Conservation (phyloP, 2,113 vertebrate genomes). For the Dipodomys stephensi region DNA sequence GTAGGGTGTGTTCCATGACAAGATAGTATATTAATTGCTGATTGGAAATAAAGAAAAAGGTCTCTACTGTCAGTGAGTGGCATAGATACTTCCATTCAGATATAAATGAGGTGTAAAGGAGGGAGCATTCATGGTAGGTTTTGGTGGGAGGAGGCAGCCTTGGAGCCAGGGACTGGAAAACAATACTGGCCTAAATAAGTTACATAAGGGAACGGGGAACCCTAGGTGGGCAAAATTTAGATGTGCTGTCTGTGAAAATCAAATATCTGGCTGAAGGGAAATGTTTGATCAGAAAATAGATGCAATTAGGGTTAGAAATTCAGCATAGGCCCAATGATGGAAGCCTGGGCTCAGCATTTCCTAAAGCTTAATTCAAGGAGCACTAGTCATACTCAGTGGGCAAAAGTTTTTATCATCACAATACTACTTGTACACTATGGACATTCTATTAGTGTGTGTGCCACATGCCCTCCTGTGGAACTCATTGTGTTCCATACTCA, state of each 20-base stretch:
- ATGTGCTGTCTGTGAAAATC: not conserved
- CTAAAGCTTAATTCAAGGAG: not conserved
- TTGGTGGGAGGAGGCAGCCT: not conserved
- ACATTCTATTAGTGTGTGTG: not conserved
- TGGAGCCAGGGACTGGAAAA: not conserved
- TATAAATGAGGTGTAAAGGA: not conserved
- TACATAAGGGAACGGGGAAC: not conserved
- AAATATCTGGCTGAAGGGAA: not conserved
- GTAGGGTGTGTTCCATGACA: not conserved
- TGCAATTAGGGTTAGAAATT: not conserved
- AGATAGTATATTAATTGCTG: not conserved
- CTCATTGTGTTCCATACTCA: not conserved
- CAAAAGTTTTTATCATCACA: not conserved
- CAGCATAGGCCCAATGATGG: not conserved
- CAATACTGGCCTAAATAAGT: not conserved
- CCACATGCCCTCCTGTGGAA: not conserved
- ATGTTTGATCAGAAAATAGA: not conserved
- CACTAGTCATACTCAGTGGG: not conserved
- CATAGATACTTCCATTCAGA: not conserved
- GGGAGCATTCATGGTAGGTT: not conserved
- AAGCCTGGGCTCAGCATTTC: not conserved
- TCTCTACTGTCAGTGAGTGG: not conserved
- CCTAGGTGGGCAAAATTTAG: not conserved
- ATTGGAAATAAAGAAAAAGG: not conserved
- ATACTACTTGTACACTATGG: not conserved